Base-by-base conservation (phyloP, 2,888 invertebrate genomes). In the Drosophila flavopinicola region DNA sequence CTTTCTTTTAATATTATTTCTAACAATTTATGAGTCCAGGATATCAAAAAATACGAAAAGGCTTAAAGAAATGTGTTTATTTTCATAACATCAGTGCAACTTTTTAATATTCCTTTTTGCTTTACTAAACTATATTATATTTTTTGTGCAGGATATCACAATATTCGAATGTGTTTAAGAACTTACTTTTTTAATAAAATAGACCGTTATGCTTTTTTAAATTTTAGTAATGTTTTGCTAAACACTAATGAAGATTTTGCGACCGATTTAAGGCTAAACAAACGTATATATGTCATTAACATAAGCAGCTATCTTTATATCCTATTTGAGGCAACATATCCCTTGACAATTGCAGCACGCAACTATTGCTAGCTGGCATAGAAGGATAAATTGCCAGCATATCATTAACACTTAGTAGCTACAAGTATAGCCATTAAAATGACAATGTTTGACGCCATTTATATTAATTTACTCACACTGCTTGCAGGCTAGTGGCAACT, bases 401-500 rank as follows among this genome's bases (percentile, higher is more conserved):
- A 29, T 13, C 51, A 69, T 72, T 69, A 69, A 44, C 71, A 69
- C 70, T 75, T 75, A 13, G 17, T 33, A 48, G 58, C 54, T 44
- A 64, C 58, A 69, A 51, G 44, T 39, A 7, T 11, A 24, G 44
- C 52, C 75, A 71, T 69, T 75, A 51, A 75, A 64, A 58, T 64
- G 39, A 72, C 58, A 75, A 69, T 75, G 53, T 69, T 44, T 23
- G 24, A 45, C 52, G 37, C 63, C 68, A 78, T 79, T 85, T 83
- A 72, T 79, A 83, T 85, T 79, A 79, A 85, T 85, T 79, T 85
- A 52, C 61, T 33, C 76, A 63, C 72, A 53, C 68, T 83, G 78
- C 85, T 82, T 78, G 61, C 25, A 53, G 42, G 17, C 20, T 29
- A 54, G 11, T 13, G 41, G 23, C 42, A 37, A 27, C 24, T 45